These are phyloP conservation scores for Sebastes taczanowskii DNA, from an alignment of 2,797 vertebrate genomes.

Conservation along the genomic window DNA sequence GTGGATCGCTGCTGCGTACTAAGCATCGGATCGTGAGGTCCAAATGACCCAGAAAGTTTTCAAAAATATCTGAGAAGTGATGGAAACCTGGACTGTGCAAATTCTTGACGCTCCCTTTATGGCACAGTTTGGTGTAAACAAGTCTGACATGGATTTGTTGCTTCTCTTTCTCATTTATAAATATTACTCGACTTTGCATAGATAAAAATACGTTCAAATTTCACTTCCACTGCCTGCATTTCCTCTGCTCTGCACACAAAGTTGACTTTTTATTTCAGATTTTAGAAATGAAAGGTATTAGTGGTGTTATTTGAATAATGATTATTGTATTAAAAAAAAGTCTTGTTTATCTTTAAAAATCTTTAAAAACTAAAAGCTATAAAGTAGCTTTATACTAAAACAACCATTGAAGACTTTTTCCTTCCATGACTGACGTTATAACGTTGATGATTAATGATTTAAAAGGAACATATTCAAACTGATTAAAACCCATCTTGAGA, in stretches of 20 bases:
- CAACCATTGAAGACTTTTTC: neutral
- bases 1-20: constrained; percentile 20
- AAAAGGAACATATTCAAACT: neutral
- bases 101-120: neutral
- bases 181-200: neutral
- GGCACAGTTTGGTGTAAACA: constrained; percentile 29
- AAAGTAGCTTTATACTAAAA: neutral
- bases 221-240: neutral
- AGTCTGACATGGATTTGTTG: constrained; percentile 12
- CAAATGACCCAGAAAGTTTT: constrained; percentile 37
- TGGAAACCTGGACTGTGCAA: neutral
- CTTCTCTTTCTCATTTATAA: neutral
- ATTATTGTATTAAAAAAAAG: neutral
- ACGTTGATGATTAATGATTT: neutral
- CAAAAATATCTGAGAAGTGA: neutral
- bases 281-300: neutral
- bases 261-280: neutral
- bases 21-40: constrained; percentile 1
- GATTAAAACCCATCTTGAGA: constrained; percentile 6
- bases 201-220: neutral
- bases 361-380: neutral
- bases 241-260: neutral
- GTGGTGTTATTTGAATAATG: neutral
- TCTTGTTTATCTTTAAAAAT: neutral
- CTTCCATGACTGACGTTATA: neutral